These are phyloP conservation scores for Montipora cactus DNA, from an alignment of 64 coral and sea anemone species.

Conservation along the genomic window DNA sequence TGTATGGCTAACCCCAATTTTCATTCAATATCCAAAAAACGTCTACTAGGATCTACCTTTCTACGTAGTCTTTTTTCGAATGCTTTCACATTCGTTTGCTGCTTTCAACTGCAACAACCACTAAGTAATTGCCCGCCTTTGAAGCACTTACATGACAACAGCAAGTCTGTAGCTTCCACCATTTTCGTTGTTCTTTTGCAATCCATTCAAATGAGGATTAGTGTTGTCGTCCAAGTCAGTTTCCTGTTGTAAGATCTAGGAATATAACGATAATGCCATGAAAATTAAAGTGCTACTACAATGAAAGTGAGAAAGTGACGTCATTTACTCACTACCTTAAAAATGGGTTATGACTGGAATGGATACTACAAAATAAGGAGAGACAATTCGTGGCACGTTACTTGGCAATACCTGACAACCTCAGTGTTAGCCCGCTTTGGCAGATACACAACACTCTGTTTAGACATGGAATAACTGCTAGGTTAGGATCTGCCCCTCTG, in stretches of 20 bases:
- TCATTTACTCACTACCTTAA: too few relatives aligned
- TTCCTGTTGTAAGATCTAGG: conserved; percentile 28
- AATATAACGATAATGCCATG: not conserved
- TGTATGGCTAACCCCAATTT: too few relatives aligned
- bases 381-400: too few relatives aligned
- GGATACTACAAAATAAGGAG: too few relatives aligned
- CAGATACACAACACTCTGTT: too few relatives aligned
- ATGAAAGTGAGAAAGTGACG: not conserved
- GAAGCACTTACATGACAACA: conserved; percentile 35
- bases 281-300: not conserved
- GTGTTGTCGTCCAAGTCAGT: not conserved
- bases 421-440: too few relatives aligned
- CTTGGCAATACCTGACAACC: too few relatives aligned
- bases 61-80: not conserved
- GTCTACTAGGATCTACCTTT: too few relatives aligned
- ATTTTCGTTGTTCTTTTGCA: not conserved
- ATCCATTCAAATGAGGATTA: not conserved
- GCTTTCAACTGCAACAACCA: not conserved
- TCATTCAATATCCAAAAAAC: too few relatives aligned
- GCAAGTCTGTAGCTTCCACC: conserved; percentile 41
- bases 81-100: not conserved
- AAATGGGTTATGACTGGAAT: too few relatives aligned
- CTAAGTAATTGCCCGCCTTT: not conserved
- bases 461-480: too few relatives aligned
- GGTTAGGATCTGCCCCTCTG: too few relatives aligned